Base-by-base conservation (phyloP, 2,888 invertebrate genomes). In the Plebejus anna region DNA sequence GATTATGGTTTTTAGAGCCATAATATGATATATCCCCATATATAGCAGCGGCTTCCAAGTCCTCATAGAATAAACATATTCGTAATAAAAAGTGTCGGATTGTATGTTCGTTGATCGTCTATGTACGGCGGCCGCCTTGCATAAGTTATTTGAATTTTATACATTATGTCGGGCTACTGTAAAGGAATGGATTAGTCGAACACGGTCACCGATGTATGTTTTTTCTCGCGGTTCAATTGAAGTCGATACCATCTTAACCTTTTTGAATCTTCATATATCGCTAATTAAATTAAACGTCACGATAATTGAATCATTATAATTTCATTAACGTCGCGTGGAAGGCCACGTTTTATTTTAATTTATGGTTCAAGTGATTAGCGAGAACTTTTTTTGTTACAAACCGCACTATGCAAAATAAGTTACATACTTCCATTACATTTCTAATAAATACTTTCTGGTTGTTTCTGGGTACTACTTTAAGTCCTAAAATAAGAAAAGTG, bases 101-200 rank as follows among this genome's bases (percentile, higher is more conserved):
- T 47, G 72, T 42, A 7, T 71, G n/a, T 72, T 5, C 73, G 55
- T 73, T 73, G 28, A 5, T 55, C 22, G 42, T 9, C 28, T 47
- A 55, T 73, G 47, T 73, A 73, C 28, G 73, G 72, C 51, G 72
- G 73, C 51, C 55, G 7, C 28, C 47, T 72, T 9, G 28, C 28
- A 16, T 73, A 55, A 73, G 51, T 73, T 73, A 51, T 73, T 73
- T 73, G 32, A 73, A 73, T 73, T 73, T 73, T 73, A 73, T 73
- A 55, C 73, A 73, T 32, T 51, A 32, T 55, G 7, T 73, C 73
- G 73, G 47, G 16, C 11, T 3, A 11, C 3, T 1, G 0, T 32
- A 55, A 71, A 47, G 11, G 72, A 72, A 72, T 72, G 51, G 51
- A 73, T 55, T 51, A 51, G 55, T 66, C 32, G 55, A 55, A 51